A percentile compares a stretch with the other conserved stretches of the same genome.
Conservation (phyloP, 92 coral and sea anemone genomes). For the Palythoa heliodiscus region DNA sequence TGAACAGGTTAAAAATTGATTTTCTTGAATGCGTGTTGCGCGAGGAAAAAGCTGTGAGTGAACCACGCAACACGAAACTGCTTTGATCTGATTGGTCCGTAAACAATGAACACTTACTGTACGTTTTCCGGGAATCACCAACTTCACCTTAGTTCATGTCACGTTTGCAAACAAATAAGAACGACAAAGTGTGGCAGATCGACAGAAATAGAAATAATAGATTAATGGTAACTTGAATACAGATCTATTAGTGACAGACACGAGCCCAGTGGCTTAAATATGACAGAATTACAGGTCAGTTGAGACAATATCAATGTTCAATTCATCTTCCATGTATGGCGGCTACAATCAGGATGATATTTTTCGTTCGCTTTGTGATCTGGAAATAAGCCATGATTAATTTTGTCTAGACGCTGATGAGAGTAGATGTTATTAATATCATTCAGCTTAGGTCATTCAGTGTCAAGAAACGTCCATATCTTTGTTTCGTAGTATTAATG, state of each 20-base stretch:
- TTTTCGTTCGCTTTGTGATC: no score
- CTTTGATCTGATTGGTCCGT: slow-evolving; percentile 15
- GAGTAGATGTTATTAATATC: no score
- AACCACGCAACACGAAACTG: not conserved
- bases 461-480: no score
- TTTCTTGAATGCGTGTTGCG: not conserved
- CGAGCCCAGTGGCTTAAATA: not conserved
- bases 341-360: not conserved
- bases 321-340: not conserved
- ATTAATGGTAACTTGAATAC: not conserved
- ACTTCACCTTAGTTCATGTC: not conserved
- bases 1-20: no score
- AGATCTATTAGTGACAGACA: not conserved
- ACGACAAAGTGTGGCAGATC: not conserved
- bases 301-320: not conserved
- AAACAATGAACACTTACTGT: slow-evolving; percentile 3
- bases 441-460: no score
- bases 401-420: no score
- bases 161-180: not conserved
- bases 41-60: no score
- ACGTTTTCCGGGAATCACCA: not conserved
- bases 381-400: no score
- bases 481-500: no score
- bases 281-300: not conserved
- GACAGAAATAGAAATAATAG: not conserved